Conservation (phyloP, 2,888 invertebrate species). For the Macaria notata region DNA sequence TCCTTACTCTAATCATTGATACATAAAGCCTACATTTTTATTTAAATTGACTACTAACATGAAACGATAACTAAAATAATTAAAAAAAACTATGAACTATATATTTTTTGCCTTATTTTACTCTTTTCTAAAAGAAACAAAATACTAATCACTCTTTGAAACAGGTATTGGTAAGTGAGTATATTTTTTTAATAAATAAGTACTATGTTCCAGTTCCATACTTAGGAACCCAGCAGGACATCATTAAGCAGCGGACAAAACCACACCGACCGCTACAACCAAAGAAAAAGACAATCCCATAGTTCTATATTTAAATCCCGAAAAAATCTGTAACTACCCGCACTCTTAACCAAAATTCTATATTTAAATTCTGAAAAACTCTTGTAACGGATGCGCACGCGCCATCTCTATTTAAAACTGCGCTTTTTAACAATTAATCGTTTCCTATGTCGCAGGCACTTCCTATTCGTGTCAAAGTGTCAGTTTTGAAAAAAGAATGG, state of each 20-base stretch:
- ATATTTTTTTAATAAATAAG: no score
- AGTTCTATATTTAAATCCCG: slow-evolving; percentile 49
- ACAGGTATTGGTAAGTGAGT: no score
- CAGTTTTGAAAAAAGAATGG: slow-evolving; percentile 35
- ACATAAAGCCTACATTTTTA: no score
- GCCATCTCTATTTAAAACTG: slow-evolving; percentile 50
- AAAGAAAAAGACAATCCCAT: slow-evolving; percentile 49
- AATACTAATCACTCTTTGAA: no score
- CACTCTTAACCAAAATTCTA: slow-evolving; percentile 42
- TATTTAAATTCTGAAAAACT: slow-evolving; percentile 50
- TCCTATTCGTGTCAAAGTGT: slow-evolving; percentile 42
- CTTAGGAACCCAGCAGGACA: slow-evolving; percentile 50
- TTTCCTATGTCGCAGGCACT: slow-evolving; percentile 51
- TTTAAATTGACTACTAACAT: no score
- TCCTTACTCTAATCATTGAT: no score
- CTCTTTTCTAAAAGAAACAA: no score
- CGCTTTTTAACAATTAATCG: slow-evolving; percentile 67
- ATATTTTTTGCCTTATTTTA: no score
- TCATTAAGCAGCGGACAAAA: slow-evolving; percentile 61
- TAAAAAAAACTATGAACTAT: no score
- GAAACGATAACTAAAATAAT: no score
- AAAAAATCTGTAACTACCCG: slow-evolving; percentile 44
- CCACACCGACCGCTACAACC: slow-evolving; percentile 36
- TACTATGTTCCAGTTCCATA: slow-evolving; percentile 36
- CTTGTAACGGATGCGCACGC: slow-evolving; percentile 53